Conservation (phyloP, 2,888 invertebrate species). For the Hemithea aestivaria region DNA sequence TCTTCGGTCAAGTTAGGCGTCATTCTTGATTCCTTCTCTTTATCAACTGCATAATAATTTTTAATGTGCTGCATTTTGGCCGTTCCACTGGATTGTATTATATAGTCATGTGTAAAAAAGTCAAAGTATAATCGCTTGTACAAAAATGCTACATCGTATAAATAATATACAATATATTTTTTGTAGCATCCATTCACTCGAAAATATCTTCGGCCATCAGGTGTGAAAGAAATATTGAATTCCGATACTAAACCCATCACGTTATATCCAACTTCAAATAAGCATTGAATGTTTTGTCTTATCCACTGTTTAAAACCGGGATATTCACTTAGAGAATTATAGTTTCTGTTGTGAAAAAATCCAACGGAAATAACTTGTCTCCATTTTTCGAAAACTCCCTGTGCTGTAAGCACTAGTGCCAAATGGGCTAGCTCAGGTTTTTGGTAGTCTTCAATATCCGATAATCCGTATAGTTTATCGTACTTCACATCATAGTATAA, state of each 20-base stretch:
- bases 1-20: constrained; percentile 16
- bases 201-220: not conserved
- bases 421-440: constrained; percentile 15
- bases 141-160: constrained; percentile 13
- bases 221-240: too few relatives aligned
- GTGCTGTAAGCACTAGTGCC: constrained; percentile 18
- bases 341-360: constrained; percentile 1
- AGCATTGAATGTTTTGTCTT: constrained; percentile 5
- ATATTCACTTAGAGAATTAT: not conserved
- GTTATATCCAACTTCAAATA: constrained; percentile 13
- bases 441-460: constrained; percentile 11
- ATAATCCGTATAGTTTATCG: constrained; percentile 20
- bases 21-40: constrained; percentile 6
- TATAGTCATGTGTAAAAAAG: constrained; percentile 14
- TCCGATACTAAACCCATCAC: constrained; percentile 16
- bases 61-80: constrained; percentile 10
- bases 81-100: not conserved
- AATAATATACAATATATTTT: constrained; percentile 8
- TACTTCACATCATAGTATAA: constrained; percentile 17
- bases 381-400: constrained; percentile 21
- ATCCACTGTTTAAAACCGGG: constrained; percentile 14
- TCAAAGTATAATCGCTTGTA: constrained; percentile 14
- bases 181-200: not conserved
- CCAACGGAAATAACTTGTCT: constrained; percentile 17
- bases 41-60: constrained; percentile 12